Conservation (phyloP, 2,113 vertebrate species). For the Seriola dumerili region DNA sequence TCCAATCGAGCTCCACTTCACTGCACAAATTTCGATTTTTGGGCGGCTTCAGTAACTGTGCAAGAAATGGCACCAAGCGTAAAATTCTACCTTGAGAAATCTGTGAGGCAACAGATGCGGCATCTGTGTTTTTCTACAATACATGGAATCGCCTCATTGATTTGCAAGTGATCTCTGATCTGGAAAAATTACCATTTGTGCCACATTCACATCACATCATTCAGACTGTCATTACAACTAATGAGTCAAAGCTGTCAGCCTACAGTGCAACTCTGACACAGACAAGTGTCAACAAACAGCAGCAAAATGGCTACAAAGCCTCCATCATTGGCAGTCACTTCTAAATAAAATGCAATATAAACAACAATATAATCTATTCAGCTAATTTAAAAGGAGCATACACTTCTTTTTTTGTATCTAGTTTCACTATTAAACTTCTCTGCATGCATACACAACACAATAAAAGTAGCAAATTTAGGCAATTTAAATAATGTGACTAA, state of each 20-base stretch:
- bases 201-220: not conserved
- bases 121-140: not conserved
- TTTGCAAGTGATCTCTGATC: not conserved
- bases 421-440: not conserved
- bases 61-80: not conserved
- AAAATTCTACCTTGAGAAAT: not conserved
- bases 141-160: not conserved
- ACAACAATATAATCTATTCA: not conserved
- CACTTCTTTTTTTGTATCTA: not conserved
- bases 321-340: not conserved
- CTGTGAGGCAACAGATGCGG: conserved; percentile 1
- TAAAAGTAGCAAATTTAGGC: not conserved
- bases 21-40: not conserved
- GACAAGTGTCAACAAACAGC: not conserved
- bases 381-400: not conserved
- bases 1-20: not conserved
- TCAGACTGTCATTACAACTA: not conserved
- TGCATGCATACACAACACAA: not conserved
- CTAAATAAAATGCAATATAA: not conserved
- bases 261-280: not conserved
- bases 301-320: not conserved
- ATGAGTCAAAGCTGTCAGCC: not conserved
- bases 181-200: not conserved
- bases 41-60: not conserved
- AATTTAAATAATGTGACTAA: not conserved